Percentiles rank a stretch among this genome's conserved stretches.
These are phyloP conservation scores for Pemphredon lugubris DNA, from an alignment of 2,888 invertebrate genomes.

Conservation along the genomic window DNA sequence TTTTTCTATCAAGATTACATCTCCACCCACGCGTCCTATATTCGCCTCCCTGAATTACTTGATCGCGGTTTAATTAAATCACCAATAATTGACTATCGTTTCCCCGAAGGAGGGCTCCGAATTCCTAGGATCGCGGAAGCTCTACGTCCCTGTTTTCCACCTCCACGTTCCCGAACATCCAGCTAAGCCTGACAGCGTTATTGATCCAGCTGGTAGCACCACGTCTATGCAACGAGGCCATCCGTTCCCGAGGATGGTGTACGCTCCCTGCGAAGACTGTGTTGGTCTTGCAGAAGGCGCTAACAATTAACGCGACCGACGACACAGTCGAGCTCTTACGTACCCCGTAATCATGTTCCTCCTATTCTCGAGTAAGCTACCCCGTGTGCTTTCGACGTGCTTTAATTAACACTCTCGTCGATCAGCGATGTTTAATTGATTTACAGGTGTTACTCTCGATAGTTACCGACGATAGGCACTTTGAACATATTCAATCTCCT, in stretches of 20 bases:
- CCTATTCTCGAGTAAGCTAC: background rate
- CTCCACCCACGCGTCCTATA: no score
- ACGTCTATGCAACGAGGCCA: conserved; percentile 67
- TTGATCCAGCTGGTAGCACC: conserved; percentile 60
- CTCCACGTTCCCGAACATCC: conserved; percentile 49
- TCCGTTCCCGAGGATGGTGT: conserved; percentile 48
- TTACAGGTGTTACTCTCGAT: no score
- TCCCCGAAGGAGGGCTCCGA: conserved; percentile 1
- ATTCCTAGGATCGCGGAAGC: conserved; percentile 1
- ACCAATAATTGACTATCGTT: background rate
- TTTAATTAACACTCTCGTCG: background rate
- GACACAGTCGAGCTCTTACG: conserved; percentile 2
- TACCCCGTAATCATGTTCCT: conserved; percentile 8
- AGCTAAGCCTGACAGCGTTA: conserved; percentile 59
- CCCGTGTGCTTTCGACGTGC: background rate
- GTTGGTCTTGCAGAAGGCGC: conserved; percentile 6
- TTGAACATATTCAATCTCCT: no score
- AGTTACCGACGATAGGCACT: no score
- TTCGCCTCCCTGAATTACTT: no score
- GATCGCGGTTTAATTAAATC: no score
- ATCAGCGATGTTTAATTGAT: background rate
- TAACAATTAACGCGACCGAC: conserved; percentile 15
- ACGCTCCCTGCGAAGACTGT: conserved; percentile 13
- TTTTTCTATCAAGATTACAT: no score
- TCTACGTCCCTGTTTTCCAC: conserved; percentile 49